Evolutionary conservation across 2,888 invertebrate species (phyloP), one percentile per base, ranked within the genome.

Genomic region (Tetrapedia diversipes): DNA sequence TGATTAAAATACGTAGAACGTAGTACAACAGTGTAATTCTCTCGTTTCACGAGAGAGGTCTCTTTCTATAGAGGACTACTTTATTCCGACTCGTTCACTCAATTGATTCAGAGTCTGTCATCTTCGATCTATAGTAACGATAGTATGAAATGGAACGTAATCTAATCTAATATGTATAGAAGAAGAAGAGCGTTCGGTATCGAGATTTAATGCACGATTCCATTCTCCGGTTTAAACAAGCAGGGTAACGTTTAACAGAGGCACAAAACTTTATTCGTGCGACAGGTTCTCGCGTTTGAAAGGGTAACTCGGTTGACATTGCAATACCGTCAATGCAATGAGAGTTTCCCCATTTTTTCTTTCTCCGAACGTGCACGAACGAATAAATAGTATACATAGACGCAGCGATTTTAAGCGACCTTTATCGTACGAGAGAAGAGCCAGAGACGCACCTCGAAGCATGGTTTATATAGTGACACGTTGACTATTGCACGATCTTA

Each of bases 401-500:
- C 43, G 69, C 63, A 29, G 32, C 32, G 39, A n/a, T 63, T n/a
- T n/a, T 59, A 60, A 75, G 47, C 37, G 49, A 61, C 29, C 10
- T 66, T 64, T 60, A 61, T 75, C 53, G 29, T 64, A 66, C 14
- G 65, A 45, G 19, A 47, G 57, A 39, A 22, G 54, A 41, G 63
- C 54, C 76, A 68, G 60, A 64, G 60, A 64, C 63, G 68, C 73
- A 70, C 77, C 51, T 49, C 72, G 68, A 77, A 73, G 68, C 79
- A 77, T 72, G 65, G 56, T 77, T 77, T 79, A 64, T n/a, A n/a
- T 77, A 79, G 61, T 57, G 68, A 79, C 45, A 77, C 73, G 64
- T 77, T 77, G 68, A 79, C 59, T 72, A 79, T 68, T 69, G 79
- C 78, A 77, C 77, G 68, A 72, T 73, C 73, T 73, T 79, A 79